Percentiles rank a stretch among this genome's conserved stretches.
These are phyloP conservation scores for Empis stercorea DNA, from an alignment of 2,888 invertebrate species.

Conservation along the genomic window DNA sequence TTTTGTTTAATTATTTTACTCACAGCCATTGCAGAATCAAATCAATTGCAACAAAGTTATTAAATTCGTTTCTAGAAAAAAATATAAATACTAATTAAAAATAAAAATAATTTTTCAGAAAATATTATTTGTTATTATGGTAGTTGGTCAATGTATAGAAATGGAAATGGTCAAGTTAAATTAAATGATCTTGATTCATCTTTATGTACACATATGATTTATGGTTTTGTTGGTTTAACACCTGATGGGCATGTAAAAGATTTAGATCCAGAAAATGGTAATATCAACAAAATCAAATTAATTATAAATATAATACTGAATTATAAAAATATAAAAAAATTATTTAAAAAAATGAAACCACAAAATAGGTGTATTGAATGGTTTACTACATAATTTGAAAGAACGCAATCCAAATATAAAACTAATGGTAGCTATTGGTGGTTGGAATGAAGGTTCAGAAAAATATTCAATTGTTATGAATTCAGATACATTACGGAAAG, in stretches of 20 bases:
- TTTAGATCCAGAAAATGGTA: slow-evolving; percentile 3
- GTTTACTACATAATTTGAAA: slow-evolving; percentile 34
- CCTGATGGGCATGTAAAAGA: slow-evolving; percentile 41
- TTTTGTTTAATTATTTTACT: no score
- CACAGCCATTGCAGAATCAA: no score
- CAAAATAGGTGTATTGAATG: slow-evolving; percentile 27
- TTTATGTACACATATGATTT: slow-evolving; percentile 56
- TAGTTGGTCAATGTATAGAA: slow-evolving; percentile 54
- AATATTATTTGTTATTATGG: slow-evolving; percentile 55
- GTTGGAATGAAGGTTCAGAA: slow-evolving; percentile 43
- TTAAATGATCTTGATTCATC: slow-evolving; percentile 46
- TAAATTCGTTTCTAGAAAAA: no score
- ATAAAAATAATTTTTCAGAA: slow-evolving; percentile 34
- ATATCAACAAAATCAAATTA: no score
- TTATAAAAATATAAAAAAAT: no score
- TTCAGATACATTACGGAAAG: slow-evolving; percentile 24
- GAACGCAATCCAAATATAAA: slow-evolving; percentile 34
- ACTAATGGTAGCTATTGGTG: slow-evolving; percentile 41
- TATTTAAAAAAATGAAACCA: background rate
- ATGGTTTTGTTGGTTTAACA: slow-evolving; percentile 50
- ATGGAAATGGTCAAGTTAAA: slow-evolving; percentile 45
- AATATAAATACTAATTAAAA: no score
- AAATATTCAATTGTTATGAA: slow-evolving; percentile 34
- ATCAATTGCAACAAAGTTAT: no score
- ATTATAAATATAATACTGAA: no score